Percentiles rank a stretch among this genome's conserved stretches.
phyloP scores from a whole-genome alignment of 2,888 invertebrate genomes.

The Drosophila quinaria region DNA sequence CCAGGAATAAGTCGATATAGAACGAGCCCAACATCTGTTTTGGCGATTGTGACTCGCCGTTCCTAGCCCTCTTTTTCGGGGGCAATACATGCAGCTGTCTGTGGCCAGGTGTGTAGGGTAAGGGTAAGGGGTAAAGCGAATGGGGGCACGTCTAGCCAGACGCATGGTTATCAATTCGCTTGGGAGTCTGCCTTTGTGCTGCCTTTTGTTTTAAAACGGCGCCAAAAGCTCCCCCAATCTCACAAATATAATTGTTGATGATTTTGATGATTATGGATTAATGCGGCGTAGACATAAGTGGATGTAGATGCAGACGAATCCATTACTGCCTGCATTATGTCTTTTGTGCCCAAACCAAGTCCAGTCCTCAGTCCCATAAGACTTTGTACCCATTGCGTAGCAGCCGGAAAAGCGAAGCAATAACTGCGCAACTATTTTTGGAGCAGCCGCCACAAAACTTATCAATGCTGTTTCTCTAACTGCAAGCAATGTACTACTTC shows the following conservation, averaged over 20 bases:
- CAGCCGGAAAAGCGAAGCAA: conserved; percentile 59
- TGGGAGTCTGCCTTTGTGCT: conserved; percentile 20
- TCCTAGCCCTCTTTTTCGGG: neutral
- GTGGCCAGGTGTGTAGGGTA: neutral
- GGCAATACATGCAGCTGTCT: neutral
- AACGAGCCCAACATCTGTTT: neutral
- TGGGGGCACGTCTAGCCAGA: conserved; percentile 24
- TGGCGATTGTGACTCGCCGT: neutral
- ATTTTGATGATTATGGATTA: conserved; percentile 56
- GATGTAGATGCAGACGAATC: conserved; percentile 37
- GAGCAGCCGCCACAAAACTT: conserved; percentile 58
- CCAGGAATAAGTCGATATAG: neutral
- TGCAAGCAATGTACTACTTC: conserved; percentile 18
- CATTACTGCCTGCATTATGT: conserved; percentile 2
- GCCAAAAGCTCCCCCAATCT: conserved; percentile 25
- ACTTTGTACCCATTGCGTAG: conserved; percentile 27
- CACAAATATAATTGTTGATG: conserved; percentile 7
- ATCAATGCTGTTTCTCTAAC: conserved; percentile 51
- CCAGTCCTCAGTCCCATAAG: neutral
- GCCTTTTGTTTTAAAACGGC: conserved; percentile 57
- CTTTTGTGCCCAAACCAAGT: neutral
- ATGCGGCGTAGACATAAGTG: conserved; percentile 62
- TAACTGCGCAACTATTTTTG: conserved; percentile 68
- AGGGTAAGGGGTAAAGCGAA: no score
- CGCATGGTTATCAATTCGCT: conserved; percentile 20